These are phyloP conservation scores for Scaptomyza cyrtandrae DNA, from an alignment of 2,888 invertebrate genomes.

Conservation along the genomic window DNA sequence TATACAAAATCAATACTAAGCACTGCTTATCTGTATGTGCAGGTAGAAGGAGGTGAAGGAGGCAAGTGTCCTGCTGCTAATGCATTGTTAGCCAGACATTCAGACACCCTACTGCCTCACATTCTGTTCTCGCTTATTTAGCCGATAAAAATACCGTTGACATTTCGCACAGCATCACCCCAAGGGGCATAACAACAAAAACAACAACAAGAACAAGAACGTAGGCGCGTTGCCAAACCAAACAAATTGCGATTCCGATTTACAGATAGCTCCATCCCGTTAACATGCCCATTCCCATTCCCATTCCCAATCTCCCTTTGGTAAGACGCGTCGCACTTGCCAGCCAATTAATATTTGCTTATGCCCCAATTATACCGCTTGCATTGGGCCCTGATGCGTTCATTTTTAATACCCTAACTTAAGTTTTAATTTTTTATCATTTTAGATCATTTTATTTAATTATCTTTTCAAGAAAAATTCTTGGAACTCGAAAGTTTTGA, in stretches of 20 bases:
- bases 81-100: slow-evolving; percentile 15
- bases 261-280: slow-evolving; percentile 35
- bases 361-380: slow-evolving; percentile 63
- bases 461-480: background rate
- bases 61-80: background rate
- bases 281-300: slow-evolving; percentile 6
- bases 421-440: background rate
- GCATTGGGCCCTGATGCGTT: slow-evolving; percentile 63
- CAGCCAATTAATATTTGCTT: slow-evolving; percentile 70
- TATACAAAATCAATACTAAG: slow-evolving; percentile 72
- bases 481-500: no score
- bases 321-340: slow-evolving; percentile 67
- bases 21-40: slow-evolving; percentile 31
- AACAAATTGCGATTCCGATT: slow-evolving; percentile 26
- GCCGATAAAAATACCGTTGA: slow-evolving; percentile 73
- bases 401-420: slow-evolving; percentile 43
- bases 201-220: slow-evolving; percentile 10
- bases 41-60: background rate
- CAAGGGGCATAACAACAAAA: slow-evolving; percentile 12
- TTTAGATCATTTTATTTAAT: background rate
- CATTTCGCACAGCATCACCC: slow-evolving; percentile 60
- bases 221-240: slow-evolving; percentile 13
- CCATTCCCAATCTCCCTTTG: no score
- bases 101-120: slow-evolving; percentile 27
- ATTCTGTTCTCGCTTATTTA: slow-evolving; percentile 44